Evolutionary conservation across 2,888 invertebrate genomes (phyloP), one percentile per base, ranked within the genome.

Genomic region (Cheilosia soror): DNA sequence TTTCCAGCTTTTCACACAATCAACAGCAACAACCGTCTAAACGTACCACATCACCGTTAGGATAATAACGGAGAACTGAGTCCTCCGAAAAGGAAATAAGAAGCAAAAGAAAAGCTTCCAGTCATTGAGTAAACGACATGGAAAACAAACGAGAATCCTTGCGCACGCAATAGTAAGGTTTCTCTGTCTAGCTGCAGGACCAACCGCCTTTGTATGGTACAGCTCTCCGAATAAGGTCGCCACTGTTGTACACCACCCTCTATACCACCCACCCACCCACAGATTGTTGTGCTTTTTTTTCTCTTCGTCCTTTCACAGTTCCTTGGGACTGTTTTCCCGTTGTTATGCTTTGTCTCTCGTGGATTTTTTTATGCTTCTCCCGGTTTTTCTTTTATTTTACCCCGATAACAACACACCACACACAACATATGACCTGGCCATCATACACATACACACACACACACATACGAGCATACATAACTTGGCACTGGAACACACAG

Each of bases 51-150:
- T 85, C 81, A 85, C 85, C 80, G 85, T 81, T 81, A 81, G 81
- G 65, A 85, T 85, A 76, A 80, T 85, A 85, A 85, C 85, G 85
- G 85, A 85, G 72, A 85, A 85, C 85, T 85, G 85, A 85, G 62
- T 81, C 31, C 60, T 81, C 57, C 85, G 81, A 81, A 85, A 81
- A 72, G 81, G 85, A 76, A 85, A 85, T 85, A 85, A 85, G 81
- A 85, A 44, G 58, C 80, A 85, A 85, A 85, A 85, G 85, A 85
- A 85, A 80, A 76, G 55, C 65, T 80, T 85, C 85, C 81, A 85
- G 80, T 80, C 31, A 58, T 40, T 57, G 62, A 62, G 84, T 66
- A 66, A 77, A 77, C 37, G 51, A 71, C 62, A 57, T 81, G 81
- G 72, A 81, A 80, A 76, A 25, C 55, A 13, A 47, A 20, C 5